Conservation (phyloP, 1,140 invertebrate genomes). For the Drosophila sulfurigaster region DNA sequence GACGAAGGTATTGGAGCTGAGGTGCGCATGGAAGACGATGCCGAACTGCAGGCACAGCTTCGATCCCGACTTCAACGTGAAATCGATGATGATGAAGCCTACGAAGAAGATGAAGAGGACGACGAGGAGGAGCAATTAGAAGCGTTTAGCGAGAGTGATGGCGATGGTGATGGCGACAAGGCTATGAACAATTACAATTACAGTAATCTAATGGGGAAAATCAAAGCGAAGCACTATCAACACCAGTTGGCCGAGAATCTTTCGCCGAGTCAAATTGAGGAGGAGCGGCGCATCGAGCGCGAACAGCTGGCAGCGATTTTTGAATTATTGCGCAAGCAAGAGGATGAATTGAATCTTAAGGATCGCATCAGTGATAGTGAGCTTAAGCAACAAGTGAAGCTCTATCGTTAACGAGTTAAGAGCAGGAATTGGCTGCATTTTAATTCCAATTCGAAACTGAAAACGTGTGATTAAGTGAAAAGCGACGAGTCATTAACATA, state of each 20-base stretch:
- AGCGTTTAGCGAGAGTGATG: constrained; percentile 55
- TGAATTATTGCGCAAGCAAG: constrained; percentile 75
- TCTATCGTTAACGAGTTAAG: constrained; percentile 61
- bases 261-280: constrained; percentile 68
- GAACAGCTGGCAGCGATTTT: constrained; percentile 79
- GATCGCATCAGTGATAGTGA: constrained; percentile 77
- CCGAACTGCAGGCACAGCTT: constrained; percentile 34
- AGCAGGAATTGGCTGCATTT: constrained; percentile 7
- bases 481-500: constrained; percentile 7
- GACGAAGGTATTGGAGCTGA: constrained; percentile 72
- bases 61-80: constrained; percentile 34
- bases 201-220: constrained; percentile 68
- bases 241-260: constrained; percentile 69
- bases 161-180: constrained; percentile 45
- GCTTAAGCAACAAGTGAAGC: constrained; percentile 71
- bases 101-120: constrained; percentile 52
- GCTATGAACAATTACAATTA: constrained; percentile 29
- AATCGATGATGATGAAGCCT: constrained; percentile 56
- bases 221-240: constrained; percentile 70
- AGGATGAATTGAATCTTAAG: constrained; percentile 75
- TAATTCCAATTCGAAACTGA: constrained; percentile 3
- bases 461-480: constrained; percentile 30
- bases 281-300: constrained; percentile 76
- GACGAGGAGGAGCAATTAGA: constrained; percentile 50
- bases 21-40: constrained; percentile 47